Conservation (phyloP, 1,140 invertebrate species). For the Zaprionus ghesquierei region DNA sequence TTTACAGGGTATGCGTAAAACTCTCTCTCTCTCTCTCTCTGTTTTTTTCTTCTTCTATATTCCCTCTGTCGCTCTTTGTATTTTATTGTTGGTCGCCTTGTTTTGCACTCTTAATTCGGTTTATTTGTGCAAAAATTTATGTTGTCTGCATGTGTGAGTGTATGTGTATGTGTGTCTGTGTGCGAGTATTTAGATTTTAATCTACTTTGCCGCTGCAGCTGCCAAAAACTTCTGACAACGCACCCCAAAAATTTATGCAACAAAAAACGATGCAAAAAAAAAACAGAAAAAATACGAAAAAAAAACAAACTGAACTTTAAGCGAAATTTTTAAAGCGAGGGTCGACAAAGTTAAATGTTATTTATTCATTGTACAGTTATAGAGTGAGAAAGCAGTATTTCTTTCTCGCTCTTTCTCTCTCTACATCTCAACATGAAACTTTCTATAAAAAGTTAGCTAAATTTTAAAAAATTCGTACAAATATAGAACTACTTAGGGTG, state of each 20-base stretch:
- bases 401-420: background rate
- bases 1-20: background rate
- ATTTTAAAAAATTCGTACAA: no score
- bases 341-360: background rate
- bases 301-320: slow-evolving; percentile 31
- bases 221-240: slow-evolving; percentile 69
- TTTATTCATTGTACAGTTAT: slow-evolving; percentile 10
- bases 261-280: background rate
- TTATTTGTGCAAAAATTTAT: slow-evolving; percentile 71
- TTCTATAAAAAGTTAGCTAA: no score
- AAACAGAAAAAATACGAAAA: slow-evolving; percentile 10
- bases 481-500: no score
- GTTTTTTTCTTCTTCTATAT: slow-evolving; percentile 24
- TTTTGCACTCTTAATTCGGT: slow-evolving; percentile 76
- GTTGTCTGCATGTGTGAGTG: background rate
- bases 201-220: slow-evolving; percentile 77
- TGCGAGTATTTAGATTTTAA: slow-evolving; percentile 76
- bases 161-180: slow-evolving; percentile 20
- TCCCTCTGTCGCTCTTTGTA: slow-evolving; percentile 2
- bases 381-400: background rate
- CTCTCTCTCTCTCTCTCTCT: no score
- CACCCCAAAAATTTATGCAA: slow-evolving; percentile 54
- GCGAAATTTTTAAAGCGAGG: slow-evolving; percentile 13
- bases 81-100: slow-evolving; percentile 54
- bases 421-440: background rate